Conservation (phyloP, 2,797 vertebrate genomes). For the Varecia variegata region DNA sequence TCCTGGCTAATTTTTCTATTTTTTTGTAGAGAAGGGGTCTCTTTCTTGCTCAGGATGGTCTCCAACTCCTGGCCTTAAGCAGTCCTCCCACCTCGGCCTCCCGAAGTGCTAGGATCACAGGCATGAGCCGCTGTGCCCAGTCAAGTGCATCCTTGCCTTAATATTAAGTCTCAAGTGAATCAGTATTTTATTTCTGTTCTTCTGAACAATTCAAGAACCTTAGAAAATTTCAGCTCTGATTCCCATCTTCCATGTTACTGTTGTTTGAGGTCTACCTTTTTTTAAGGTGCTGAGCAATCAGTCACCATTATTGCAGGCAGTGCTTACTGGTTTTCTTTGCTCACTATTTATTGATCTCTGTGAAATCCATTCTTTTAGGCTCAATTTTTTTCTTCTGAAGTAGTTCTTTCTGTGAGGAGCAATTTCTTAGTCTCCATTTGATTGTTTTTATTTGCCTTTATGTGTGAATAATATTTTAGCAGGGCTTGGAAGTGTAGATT, state of each 20-base stretch:
- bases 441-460: neutral
- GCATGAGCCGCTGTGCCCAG: too few species aligned
- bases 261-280: neutral
- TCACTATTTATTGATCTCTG: neutral
- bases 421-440: neutral
- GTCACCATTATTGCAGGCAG: neutral
- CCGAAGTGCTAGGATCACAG: too few species aligned
- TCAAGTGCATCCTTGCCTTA: neutral
- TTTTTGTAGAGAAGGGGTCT: too few species aligned
- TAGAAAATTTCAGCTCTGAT: neutral
- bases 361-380: neutral
- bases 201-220: neutral
- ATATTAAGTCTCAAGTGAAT: neutral
- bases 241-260: neutral
- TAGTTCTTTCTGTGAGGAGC: neutral
- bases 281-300: neutral
- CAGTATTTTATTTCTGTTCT: neutral
- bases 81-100: too few species aligned
- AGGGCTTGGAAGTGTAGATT: neutral
- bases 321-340: neutral
- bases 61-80: too few species aligned
- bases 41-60: too few species aligned
- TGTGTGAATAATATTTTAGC: neutral
- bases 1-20: too few species aligned
- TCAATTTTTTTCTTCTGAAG: slow-evolving; percentile 9